Evolutionary conservation across 2,888 invertebrate species (phyloP), one percentile per base, ranked within the genome.

Genomic region (Clitarchus hookeri): DNA sequence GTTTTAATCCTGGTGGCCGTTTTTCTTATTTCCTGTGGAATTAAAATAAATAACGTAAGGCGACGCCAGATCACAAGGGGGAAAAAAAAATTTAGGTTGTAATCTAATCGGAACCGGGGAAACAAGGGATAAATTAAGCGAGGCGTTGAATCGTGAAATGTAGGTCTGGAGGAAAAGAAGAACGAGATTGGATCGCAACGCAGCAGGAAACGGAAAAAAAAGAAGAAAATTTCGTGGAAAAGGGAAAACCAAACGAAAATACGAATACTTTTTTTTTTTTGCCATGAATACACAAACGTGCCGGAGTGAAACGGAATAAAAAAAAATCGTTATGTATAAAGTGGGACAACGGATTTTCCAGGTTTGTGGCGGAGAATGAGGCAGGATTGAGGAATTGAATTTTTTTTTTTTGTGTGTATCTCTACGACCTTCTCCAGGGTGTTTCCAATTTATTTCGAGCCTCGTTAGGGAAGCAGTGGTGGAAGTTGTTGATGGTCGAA

Each of bases 361-460:
- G 12, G 65, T n/a, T 9, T 65, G 65, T 3, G 65, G 65, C 16
- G 23, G 65, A 65, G 8, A 6, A 65, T 6, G 1, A 65, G 65
- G 16, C n/a, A 8, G 65, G 16, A 65, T 23, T 65, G 65, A 65
- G 65, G 65, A n/a, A n/a, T n/a, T 6, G 65, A 65, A 65, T 65
- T 65, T 65, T 65, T 36, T 36, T 36, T 36, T 36, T 36, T 36
- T 1, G 16, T 23, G 16, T 65, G 16, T n/a, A 65, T 65, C n/a
- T 65, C 0, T 65, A 65, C 12, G n/a, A n/a, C 65, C 65, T 23
- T 9, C n/a, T 65, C 23, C 65, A 65, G n/a, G 0, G 65, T 65
- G n/a, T 23, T 65, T 65, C 65, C 65, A 65, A 65, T 65, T 65
- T 65, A 65, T 65, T 65, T 65, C 65, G 65, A 65, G 65, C 65